phyloP scores from a whole-genome alignment of 2,888 invertebrate genomes.

The Noctua pronuba region DNA sequence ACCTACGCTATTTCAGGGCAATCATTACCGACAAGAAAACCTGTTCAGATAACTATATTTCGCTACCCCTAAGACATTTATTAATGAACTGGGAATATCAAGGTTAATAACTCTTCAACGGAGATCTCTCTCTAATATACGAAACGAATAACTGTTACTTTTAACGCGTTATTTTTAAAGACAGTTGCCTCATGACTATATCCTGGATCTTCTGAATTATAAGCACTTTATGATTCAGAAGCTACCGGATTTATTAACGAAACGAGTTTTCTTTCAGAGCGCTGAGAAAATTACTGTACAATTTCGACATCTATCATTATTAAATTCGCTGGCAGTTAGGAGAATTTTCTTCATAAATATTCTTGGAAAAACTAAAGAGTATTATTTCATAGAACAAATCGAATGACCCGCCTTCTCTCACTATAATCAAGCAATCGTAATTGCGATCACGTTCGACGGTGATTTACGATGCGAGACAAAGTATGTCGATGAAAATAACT shows the following conservation, averaged over 20 bases:
- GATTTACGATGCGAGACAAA: constrained; percentile 54
- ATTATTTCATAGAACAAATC: constrained; percentile 49
- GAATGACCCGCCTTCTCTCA: constrained; percentile 30
- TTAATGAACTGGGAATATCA: constrained; percentile 10
- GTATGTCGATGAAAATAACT: constrained; percentile 42
- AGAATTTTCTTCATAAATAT: constrained; percentile 34
- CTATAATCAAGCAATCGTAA: constrained; percentile 61
- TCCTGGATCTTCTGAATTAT: constrained; percentile 5
- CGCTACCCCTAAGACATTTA: constrained; percentile 2
- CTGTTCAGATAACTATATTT: neutral
- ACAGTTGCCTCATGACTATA: constrained; percentile 7
- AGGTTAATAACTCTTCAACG: constrained; percentile 4
- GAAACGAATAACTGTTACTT: constrained; percentile 18
- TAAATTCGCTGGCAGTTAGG: constrained; percentile 7
- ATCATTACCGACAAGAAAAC: constrained; percentile 22
- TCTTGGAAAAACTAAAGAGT: constrained; percentile 32
- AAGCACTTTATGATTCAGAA: neutral
- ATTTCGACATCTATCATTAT: constrained; percentile 34
- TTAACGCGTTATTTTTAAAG: constrained; percentile 6
- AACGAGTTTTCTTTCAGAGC: neutral
- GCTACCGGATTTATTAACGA: constrained; percentile 3
- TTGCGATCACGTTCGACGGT: constrained; percentile 55
- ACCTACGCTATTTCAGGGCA: constrained; percentile 26
- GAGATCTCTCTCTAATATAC: neutral
- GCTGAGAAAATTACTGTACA: constrained; percentile 10